These are phyloP conservation scores for Lampris megalopsis DNA, from an alignment of 2,113 vertebrate species.

Conservation along the genomic window DNA sequence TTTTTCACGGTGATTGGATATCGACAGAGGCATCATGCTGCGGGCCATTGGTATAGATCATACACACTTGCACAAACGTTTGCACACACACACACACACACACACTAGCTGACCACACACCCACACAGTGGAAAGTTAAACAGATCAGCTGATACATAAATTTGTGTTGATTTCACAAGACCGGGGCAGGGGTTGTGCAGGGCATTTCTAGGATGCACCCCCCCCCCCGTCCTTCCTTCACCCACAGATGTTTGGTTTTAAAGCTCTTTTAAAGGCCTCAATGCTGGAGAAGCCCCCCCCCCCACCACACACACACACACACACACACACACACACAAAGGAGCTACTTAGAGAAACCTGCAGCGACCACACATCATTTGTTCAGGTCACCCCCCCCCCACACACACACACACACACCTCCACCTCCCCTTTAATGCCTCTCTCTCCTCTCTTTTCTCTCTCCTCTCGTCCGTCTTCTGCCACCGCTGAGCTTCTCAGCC, in stretches of 20 bases:
- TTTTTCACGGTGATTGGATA: conserved; percentile 69
- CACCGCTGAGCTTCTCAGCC: conserved; percentile 11
- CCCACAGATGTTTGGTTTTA: conserved; percentile 4
- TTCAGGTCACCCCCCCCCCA: too few species aligned
- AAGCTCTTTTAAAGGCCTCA: not conserved
- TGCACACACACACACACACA: not conserved
- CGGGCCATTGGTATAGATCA: conserved; percentile 38
- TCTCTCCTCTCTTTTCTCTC: conserved; percentile 6
- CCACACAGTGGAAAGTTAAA: conserved; percentile 17
- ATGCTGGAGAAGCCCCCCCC: conserved; percentile 3
- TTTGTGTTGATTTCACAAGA: not conserved
- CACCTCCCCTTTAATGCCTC: conserved; percentile 36
- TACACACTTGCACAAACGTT: conserved; percentile 12
- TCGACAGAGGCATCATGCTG: conserved; percentile 65
- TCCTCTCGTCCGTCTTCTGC: not conserved
- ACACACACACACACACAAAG: not conserved
- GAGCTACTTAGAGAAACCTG: conserved; percentile 11
- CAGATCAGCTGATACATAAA: conserved; percentile 1
- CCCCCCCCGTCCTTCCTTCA: too few species aligned
- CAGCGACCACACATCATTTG: conserved; percentile 26
- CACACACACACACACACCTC: not conserved
- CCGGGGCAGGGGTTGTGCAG: too few species aligned
- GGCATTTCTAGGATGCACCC: not conserved
- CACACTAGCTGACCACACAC: not conserved
- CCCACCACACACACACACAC: too few species aligned